These are phyloP conservation scores for Macrochelys suwanniensis DNA, from an alignment of 2,797 vertebrate species.

Conservation along the genomic window DNA sequence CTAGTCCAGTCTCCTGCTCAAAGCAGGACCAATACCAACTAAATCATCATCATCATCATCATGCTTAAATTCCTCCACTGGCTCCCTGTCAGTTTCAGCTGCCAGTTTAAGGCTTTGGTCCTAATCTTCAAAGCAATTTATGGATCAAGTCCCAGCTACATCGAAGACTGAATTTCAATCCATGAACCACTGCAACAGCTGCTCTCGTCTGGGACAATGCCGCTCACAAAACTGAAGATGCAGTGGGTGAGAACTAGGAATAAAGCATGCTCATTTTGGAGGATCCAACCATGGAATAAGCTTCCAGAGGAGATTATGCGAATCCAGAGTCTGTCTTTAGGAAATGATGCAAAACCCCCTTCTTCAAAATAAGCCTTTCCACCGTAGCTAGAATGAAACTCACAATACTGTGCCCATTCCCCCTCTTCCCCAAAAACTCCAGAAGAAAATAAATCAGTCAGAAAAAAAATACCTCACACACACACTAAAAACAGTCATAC, in stretches of 20 bases:
- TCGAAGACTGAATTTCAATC: not conserved
- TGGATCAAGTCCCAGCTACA: not conserved
- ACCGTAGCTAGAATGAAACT: not conserved
- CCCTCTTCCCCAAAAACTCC: not conserved
- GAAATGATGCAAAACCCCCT: not conserved
- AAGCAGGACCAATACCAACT: too few relatives aligned
- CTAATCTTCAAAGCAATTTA: not conserved
- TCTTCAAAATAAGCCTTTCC: not conserved
- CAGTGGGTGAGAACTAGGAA: not conserved
- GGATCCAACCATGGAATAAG: not conserved
- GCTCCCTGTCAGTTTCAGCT: not conserved
- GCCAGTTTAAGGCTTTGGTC: not conserved
- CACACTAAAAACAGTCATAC: not conserved
- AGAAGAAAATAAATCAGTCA: not conserved
- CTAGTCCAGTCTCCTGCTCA: too few relatives aligned
- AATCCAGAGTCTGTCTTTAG: not conserved
- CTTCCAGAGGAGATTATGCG: not conserved
- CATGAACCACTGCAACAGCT: not conserved
- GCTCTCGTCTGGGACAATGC: not conserved
- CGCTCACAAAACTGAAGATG: not conserved
- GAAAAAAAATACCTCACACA: not conserved
- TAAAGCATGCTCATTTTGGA: not conserved
- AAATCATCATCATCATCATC: too few relatives aligned
- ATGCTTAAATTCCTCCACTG: not conserved
- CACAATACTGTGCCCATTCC: not conserved